Conservation (phyloP, 2,797 vertebrate genomes). For the Mareca strepera region DNA sequence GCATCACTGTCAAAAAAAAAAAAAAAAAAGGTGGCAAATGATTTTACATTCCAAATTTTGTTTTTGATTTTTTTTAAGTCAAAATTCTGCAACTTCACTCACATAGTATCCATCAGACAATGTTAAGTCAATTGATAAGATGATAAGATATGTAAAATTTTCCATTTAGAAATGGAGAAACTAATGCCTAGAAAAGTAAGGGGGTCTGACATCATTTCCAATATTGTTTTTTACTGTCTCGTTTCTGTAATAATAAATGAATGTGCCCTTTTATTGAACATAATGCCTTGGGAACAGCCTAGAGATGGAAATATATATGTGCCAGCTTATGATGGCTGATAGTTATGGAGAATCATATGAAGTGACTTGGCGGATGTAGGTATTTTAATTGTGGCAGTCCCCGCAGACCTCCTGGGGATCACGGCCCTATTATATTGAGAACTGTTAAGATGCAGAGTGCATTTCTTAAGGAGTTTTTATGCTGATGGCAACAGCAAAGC, state of each 20-base stretch:
- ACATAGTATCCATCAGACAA: neutral
- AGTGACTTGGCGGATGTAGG: neutral
- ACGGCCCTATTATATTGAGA: neutral
- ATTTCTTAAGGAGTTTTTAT: neutral
- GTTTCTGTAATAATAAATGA: neutral
- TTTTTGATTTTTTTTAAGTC: neutral
- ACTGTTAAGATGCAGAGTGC: neutral
- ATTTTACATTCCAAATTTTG: neutral
- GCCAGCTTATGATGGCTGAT: neutral
- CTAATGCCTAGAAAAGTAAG: neutral
- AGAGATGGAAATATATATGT: neutral
- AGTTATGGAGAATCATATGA: fast-evolving
- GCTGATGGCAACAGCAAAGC: neutral
- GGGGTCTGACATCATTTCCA: neutral
- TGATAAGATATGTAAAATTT: neutral
- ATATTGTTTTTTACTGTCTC: slow-evolving; percentile 1
- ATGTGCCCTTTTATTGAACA: slow-evolving; percentile 11
- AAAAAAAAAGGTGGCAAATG: neutral
- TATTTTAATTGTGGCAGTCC: neutral
- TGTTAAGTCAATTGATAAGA: neutral
- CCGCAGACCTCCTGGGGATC: neutral
- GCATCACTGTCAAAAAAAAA: neutral
- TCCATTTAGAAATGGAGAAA: neutral
- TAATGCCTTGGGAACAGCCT: neutral
- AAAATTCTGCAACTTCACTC: neutral